Evolutionary conservation across 2,113 vertebrate genomes (phyloP), one percentile per base, ranked within the genome.

Genomic region (Trogon melanurus): DNA sequence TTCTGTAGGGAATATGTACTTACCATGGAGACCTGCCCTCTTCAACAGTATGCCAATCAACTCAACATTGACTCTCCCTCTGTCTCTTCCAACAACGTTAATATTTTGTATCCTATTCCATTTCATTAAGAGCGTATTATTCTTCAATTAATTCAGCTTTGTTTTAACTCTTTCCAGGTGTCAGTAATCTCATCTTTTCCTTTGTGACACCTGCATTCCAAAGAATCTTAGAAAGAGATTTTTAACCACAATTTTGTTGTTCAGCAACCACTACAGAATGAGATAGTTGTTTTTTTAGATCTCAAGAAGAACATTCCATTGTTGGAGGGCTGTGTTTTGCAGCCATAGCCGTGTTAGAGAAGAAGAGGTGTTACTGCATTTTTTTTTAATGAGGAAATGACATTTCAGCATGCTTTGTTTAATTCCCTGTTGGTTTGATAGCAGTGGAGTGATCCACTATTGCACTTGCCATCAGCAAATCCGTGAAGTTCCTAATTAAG

Each of bases 381-480:
- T 72, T 92, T 90, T 76, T 69, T 51, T 67, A 90, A 90, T 88
- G 82, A 93, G 69, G 67, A 93, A 91, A 86, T 83, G 87, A 80
- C 65, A 48, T 91, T 91, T 88, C 51, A 70, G 74, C 22, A n/a
- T 57, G 32, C 66, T 94, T 74, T 80, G 56, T 73, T 91, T 67
- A 93, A 93, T 91, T 96, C 90, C 70, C 67, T 32, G 0, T 81
- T 64, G 88, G 82, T 83, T 88, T 93, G 90, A 88, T 88, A 94
- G 69, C 69, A 86, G 79, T 60, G 48, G 64, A 96, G 53, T 88
- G 92, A 93, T 93, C 88, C 85, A 90, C 64, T 94, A 60, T 25
- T 90, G 82, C 38, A 79, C 57, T 97, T 96, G 95, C 93, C 95
- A 96, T 85, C 79, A 95, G 92, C 95, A 93, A 96, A 94, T 92